Evolutionary conservation across 2,888 invertebrate genomes (phyloP).

Genomic region (Pedicia rivosa): DNA sequence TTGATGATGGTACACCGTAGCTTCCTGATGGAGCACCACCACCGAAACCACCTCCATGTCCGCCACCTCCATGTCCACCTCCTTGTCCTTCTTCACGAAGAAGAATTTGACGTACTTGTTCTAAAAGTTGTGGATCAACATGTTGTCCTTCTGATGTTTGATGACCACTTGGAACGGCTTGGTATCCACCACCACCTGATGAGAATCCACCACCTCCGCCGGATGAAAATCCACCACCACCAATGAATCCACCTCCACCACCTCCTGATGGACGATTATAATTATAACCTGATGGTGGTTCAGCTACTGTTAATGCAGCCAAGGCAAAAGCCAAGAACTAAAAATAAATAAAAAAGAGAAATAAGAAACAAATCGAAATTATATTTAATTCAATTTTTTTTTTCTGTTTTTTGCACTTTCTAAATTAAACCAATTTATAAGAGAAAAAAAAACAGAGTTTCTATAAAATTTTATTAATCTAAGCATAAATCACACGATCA

Average conservation of each 20-base stretch:
- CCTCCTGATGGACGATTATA: slow-evolving; percentile 51
- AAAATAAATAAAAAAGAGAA: slow-evolving; percentile 19
- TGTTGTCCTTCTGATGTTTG: slow-evolving; percentile 71
- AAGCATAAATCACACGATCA: no score
- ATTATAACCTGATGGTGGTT: slow-evolving; percentile 60
- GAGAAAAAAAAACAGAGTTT: no score
- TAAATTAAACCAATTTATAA: background rate
- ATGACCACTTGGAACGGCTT: slow-evolving; percentile 59
- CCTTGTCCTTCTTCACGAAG: slow-evolving; percentile 61
- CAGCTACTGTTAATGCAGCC: slow-evolving; percentile 57
- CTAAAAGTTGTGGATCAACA: slow-evolving; percentile 63
- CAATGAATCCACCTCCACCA: slow-evolving; percentile 32
- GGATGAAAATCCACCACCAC: slow-evolving; percentile 28
- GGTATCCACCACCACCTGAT: slow-evolving; percentile 49
- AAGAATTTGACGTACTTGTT: slow-evolving; percentile 72
- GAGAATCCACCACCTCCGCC: slow-evolving; percentile 25
- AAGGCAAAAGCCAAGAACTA: slow-evolving; percentile 74
- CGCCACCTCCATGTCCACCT: slow-evolving; percentile 32
- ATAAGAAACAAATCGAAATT: background rate
- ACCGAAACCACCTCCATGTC: slow-evolving; percentile 35
- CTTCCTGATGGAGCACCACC: slow-evolving; percentile 42
- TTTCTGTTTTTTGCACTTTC: background rate
- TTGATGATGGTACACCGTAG: slow-evolving; percentile 51
- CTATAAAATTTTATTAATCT: no score
- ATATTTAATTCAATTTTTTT: slow-evolving; percentile 2